Conservation (phyloP, 2,888 invertebrate species). For the Catocala sponsa region DNA sequence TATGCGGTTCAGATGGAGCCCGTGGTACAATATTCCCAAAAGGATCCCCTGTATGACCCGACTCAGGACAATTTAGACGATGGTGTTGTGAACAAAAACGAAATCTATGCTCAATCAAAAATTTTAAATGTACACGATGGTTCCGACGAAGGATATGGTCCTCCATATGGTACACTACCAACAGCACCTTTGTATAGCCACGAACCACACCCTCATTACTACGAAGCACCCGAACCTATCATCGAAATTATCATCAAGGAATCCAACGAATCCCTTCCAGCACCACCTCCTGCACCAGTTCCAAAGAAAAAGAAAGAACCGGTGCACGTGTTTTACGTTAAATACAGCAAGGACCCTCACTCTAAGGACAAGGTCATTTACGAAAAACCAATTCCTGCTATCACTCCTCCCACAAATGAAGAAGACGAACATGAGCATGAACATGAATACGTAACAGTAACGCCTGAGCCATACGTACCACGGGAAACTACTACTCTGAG, state of each 20-base stretch:
- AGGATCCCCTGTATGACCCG: conserved; percentile 92
- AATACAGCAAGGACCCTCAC: conserved; percentile 95
- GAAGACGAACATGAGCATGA: conserved; percentile 86
- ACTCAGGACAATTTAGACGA: conserved; percentile 82
- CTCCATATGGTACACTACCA: conserved; percentile 78
- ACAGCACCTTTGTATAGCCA: conserved; percentile 84
- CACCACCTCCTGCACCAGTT: conserved; percentile 87
- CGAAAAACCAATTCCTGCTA: conserved; percentile 93
- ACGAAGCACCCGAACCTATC: conserved; percentile 95
- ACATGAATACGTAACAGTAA: conserved; percentile 87
- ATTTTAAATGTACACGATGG: conserved; percentile 82
- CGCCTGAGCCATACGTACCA: conserved; percentile 86
- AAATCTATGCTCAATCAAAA: conserved; percentile 83
- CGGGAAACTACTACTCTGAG: conserved; percentile 93
- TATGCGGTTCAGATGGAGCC: conserved; percentile 95
- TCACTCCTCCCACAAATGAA: conserved; percentile 91
- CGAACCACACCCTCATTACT: conserved; percentile 84
- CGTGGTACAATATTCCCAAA: conserved; percentile 93
- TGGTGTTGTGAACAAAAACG: conserved; percentile 76
- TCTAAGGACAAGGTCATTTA: conserved; percentile 92
- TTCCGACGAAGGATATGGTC: conserved; percentile 79
- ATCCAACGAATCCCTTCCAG: conserved; percentile 93
- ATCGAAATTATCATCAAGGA: conserved; percentile 97
- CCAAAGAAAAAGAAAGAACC: conserved; percentile 91
- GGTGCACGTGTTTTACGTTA: conserved; percentile 96